These are phyloP conservation scores for Nibea coibor DNA, from an alignment of 2,113 vertebrate genomes.

Conservation along the genomic window DNA sequence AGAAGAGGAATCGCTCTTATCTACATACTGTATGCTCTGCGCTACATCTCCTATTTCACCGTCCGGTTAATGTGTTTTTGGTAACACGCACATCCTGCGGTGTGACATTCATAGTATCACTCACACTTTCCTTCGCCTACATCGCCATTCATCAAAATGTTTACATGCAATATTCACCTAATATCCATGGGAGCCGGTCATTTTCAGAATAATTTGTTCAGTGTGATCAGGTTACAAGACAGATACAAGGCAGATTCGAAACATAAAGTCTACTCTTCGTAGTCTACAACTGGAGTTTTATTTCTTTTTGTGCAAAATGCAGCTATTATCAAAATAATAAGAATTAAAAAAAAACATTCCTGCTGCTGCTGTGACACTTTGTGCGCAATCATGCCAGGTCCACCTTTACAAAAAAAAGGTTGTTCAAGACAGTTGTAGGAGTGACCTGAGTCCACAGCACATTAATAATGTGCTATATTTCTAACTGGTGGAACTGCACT, in stretches of 20 bases:
- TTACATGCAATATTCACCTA: background rate
- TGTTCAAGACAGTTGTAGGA: constrained; percentile 60
- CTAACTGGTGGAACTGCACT: constrained; percentile 5
- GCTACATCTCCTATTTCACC: constrained; percentile 20
- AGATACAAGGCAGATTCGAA: constrained; percentile 8
- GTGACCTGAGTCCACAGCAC: constrained; percentile 78
- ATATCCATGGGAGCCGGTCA: background rate
- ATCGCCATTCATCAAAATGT: constrained; percentile 16
- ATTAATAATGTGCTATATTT: constrained; percentile 24
- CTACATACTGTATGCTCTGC: constrained; percentile 11
- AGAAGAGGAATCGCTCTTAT: constrained; percentile 11
- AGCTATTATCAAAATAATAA: background rate
- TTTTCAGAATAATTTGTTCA: constrained; percentile 4
- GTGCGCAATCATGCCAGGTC: constrained; percentile 25
- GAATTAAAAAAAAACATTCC: background rate
- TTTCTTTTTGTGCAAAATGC: constrained; percentile 20
- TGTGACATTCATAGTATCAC: constrained; percentile 3
- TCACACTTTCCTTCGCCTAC: constrained; percentile 23
- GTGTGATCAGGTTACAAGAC: background rate
- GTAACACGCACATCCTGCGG: background rate
- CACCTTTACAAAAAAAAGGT: constrained; percentile 6
- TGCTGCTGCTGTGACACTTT: constrained; percentile 28
- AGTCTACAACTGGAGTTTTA: constrained; percentile 13
- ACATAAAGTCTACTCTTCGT: background rate
- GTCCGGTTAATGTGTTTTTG: background rate